phyloP scores from a whole-genome alignment of 2,113 vertebrate genomes.

The Larimichthys crocea region DNA sequence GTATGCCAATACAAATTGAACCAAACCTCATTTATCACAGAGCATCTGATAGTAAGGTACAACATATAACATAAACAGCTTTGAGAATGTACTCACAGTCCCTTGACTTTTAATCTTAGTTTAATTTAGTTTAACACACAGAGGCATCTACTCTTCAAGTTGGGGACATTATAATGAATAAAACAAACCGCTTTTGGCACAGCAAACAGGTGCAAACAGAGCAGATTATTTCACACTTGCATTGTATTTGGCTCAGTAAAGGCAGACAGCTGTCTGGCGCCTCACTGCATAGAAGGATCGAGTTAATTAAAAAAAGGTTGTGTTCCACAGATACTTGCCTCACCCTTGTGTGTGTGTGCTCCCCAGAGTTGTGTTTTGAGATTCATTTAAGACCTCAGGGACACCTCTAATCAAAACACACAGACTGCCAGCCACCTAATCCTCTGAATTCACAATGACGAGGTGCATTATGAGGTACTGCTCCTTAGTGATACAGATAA shows the following conservation, averaged over 20 bases:
- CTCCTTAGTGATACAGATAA: slow-evolving; percentile 30
- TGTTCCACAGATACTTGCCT: slow-evolving; percentile 42
- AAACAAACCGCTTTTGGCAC: slow-evolving; percentile 28
- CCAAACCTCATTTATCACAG: background rate
- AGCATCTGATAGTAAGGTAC: background rate
- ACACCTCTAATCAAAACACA: slow-evolving; percentile 57
- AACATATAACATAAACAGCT: background rate
- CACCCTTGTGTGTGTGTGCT: slow-evolving; percentile 30
- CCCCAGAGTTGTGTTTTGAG: slow-evolving; percentile 51
- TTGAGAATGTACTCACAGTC: background rate
- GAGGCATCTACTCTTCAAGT: slow-evolving; percentile 3
- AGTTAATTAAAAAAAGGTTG: slow-evolving; percentile 70
- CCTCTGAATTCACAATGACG: slow-evolving; percentile 38
- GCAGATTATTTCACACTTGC: slow-evolving; percentile 44
- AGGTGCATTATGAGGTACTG: slow-evolving; percentile 15
- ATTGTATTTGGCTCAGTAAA: slow-evolving; percentile 49
- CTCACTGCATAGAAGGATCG: slow-evolving; percentile 35
- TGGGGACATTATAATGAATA: slow-evolving; percentile 28
- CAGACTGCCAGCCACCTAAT: slow-evolving; percentile 38
- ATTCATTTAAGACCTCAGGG: slow-evolving; percentile 47
- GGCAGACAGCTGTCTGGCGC: slow-evolving; percentile 45
- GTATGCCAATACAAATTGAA: background rate
- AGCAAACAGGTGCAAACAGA: slow-evolving; percentile 50
- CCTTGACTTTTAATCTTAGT: background rate
- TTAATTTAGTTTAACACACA: slow-evolving; percentile 26